A percentile compares a stretch with the other conserved stretches of the same genome.
Evolutionary conservation across 2,797 vertebrate genomes (phyloP).

Genomic region (Kryptopterus vitreolus): DNA sequence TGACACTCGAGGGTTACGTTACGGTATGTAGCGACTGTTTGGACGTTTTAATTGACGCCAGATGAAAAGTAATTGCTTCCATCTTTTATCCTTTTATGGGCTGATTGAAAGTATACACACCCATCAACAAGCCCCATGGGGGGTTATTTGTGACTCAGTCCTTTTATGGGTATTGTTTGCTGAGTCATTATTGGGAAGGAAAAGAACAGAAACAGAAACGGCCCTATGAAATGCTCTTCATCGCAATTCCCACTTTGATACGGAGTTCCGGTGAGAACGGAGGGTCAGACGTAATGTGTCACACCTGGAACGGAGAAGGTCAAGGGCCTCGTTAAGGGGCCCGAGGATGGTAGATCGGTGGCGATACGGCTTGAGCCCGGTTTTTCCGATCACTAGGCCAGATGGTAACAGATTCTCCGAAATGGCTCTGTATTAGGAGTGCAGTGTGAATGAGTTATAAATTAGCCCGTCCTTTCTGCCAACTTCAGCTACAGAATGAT

Average conservation of each 20-base stretch:
- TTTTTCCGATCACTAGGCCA: too few relatives aligned
- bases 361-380: too few relatives aligned
- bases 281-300: too few relatives aligned
- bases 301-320: too few relatives aligned
- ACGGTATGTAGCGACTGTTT: slow-evolving; percentile 62
- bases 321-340: too few relatives aligned
- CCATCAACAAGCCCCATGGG: slow-evolving; percentile 55
- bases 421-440: neutral
- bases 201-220: neutral
- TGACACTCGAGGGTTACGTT: slow-evolving; percentile 67
- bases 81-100: slow-evolving; percentile 62
- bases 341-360: too few relatives aligned
- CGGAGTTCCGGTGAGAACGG: too few relatives aligned
- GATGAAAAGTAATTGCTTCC: slow-evolving; percentile 63
- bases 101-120: slow-evolving; percentile 68
- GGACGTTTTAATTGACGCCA: slow-evolving; percentile 69
- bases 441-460: neutral
- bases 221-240: too few relatives aligned
- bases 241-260: too few relatives aligned
- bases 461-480: neutral
- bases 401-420: neutral
- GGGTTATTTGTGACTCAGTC: slow-evolving; percentile 56
- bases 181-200: slow-evolving; percentile 42
- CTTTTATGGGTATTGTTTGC: slow-evolving; percentile 67
- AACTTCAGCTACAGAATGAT: neutral